Evolutionary conservation across 1,140 invertebrate genomes (phyloP), one percentile per base, ranked within the genome.

Genomic region (Hylaeus anthracinus): DNA sequence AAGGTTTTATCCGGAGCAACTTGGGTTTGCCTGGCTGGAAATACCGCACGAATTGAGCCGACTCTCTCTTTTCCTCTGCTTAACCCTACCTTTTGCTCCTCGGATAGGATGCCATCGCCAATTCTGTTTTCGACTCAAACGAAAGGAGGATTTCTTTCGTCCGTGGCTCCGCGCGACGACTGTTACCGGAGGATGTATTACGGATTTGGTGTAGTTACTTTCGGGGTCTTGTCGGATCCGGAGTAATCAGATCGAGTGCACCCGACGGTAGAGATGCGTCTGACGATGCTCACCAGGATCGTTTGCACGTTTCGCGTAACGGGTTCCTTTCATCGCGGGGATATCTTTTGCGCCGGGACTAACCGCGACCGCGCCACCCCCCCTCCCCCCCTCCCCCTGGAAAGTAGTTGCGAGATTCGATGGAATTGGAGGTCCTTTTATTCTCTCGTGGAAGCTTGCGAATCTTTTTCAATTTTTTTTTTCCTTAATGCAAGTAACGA

Each of bases 1-100:
- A 82, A 75, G 74, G 81, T 86, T 86, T 86, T 86, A 86, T 86
- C 72, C 81, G 69, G 69, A 43, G 85, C 84, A 76, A 83, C 77
- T 86, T 67, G 66, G 66, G 75, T 74, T 74, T 64, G 83, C 79
- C 63, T 56, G 64, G 55, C 67, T 63, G 48, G 74, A 77, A 86
- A 73, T 86, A 85, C 75, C 83, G 15, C 73, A 41, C 73, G 83
- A 86, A 86, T 86, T 56, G 70, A 79, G 74, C 72, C 71, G 55
- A 66, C n/a, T 69, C 4, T 80, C 79, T 84, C 58, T 58, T 14
- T 63, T 5, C 67, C 60, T 45, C 60, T 48, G 12, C 61, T 56
- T 53, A 51, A n/a, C 55, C 51, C 58, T 26, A n/a, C n/a, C 37
- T 37, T 37, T 12, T 60, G 5, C 74, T 48, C 15, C 64, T 43